Base-by-base conservation (phyloP, 2,888 invertebrate genomes). In the Spialia ferax region DNA sequence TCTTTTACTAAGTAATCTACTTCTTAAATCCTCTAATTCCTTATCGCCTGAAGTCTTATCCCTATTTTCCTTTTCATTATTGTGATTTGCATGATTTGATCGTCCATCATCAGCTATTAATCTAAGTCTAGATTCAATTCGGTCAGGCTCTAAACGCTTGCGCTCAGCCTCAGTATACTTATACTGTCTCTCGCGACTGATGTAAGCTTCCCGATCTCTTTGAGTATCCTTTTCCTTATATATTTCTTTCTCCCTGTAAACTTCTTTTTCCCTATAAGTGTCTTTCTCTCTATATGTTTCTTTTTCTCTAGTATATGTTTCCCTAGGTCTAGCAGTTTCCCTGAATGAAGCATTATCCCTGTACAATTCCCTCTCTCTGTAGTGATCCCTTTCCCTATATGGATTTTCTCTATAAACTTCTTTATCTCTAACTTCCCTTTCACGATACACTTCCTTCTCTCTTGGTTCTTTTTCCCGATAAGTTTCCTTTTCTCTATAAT, bases 21-120 rank as follows among this genome's bases (percentile, higher is more conserved):
- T 96, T 75, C 97, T 94, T 79, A 97, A 91, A 87, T 97, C 97
- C 81, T 97, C 96, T 69, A 97, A 91, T 68, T 96, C 95, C 74
- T 95, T 94, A 73, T 94, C 94, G 57, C 95, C 95, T 57, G 93
- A 89, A 35, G 88, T 85, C 72, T 86, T 88, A 68, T 91, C 91
- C 68, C 91, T 88, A 71, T 92, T 91, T 80, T 94, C 94, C 79
- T 94, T 94, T 80, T 94, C 94, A 81, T 86, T 88, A 73, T 79
- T 87, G 73, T 89, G 87, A 54, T 55, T 67, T 54, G 60, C 7
- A 45, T 66, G 65, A 74, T 84, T 86, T 70, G 77, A 73, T 74
- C 88, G 85, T 67, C 84, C 81, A 72, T 93, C 93, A 59, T 92
- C 93, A 69, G 91, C 83, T 69, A 91, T 73, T 69, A 85, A 76